Base-by-base conservation (phyloP, 2,797 vertebrate species). In the Numenius phaeopus region DNA sequence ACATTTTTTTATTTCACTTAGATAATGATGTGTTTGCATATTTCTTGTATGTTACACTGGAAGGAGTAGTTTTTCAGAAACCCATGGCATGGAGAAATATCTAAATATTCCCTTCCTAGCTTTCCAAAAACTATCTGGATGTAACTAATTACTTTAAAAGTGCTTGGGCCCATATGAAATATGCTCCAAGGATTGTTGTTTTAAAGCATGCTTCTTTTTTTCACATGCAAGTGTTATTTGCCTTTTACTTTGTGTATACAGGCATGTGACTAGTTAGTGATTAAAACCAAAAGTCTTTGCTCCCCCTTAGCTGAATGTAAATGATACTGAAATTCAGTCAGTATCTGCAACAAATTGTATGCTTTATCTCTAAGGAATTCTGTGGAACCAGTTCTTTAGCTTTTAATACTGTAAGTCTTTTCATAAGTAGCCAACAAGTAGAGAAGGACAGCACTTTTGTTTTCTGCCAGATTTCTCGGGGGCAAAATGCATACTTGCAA, bases 331-430 rank as follows among this genome's bases (percentile, higher is more conserved):
- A 96, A 93, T 89, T 73, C 64, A 46, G 83, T 70, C 81, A 21
- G 61, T 95, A 77, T 94, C 76, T 89, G 57, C 81, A 83, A 62
- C 91, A 89, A 84, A 92, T 17, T n/a, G 86, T 22, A 2, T 77
- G 76, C 75, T 93, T 97, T 93, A 75, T 94, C 93, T 92, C 89
- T 89, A 54, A 95, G 98, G 98, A 98, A 99, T 98, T 99, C 98
- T 91, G 98, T 96, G 97, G 95, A 99, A 99, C 99, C 98, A 98
- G 98, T 99, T 99, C 98, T 97, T 98, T 98, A 89, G 82, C 94
- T 96, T 92, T 96, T 97, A 89, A 94, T 95, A 97, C 78, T 58
- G 62, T 61, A 93, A 79, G 95, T 96, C 97, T 98, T 97, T 97
- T 97, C 89, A 93, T 97, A 95, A 96, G 71, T 94, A 94, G 87